phyloP scores from a whole-genome alignment of 1,140 invertebrate species.

The Brachionus asplanchnoidis region DNA sequence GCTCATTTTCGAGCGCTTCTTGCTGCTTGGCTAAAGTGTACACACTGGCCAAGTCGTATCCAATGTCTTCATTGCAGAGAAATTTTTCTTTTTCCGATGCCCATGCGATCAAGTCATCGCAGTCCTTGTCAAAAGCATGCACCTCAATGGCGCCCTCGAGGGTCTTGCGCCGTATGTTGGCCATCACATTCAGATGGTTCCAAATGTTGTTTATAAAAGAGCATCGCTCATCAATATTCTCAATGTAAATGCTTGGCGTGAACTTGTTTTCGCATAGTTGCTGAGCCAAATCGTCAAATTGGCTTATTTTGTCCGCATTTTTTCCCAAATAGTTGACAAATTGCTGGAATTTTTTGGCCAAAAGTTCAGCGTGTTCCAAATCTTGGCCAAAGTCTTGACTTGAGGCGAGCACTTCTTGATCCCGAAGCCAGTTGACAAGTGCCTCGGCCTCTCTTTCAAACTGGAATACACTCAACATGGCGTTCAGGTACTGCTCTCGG shows the following conservation, averaged over 20 bases:
- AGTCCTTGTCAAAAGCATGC: constrained; percentile 37
- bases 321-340: constrained; percentile 21
- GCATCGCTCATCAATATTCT: constrained; percentile 21
- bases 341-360: constrained; percentile 11
- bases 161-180: background rate
- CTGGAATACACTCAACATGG: constrained; percentile 31
- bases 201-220: background rate
- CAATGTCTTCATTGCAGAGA: constrained; percentile 23
- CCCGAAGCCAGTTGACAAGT: background rate
- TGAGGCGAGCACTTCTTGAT: constrained; percentile 3
- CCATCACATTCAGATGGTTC: background rate
- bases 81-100: constrained; percentile 30
- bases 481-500: constrained; percentile 31
- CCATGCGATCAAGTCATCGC: constrained; percentile 36
- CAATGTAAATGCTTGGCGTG: constrained; percentile 7
- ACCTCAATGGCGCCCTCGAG: constrained; percentile 16
- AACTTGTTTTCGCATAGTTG: constrained; percentile 33
- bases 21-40: constrained; percentile 39
- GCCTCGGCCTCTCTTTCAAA: constrained; percentile 11
- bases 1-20: constrained; percentile 27
- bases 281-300: constrained; percentile 34
- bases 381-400: constrained; percentile 39
- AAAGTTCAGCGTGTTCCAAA: constrained; percentile 35
- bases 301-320: background rate
- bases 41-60: constrained; percentile 38